These are phyloP conservation scores for Oligia latruncula DNA, from an alignment of 2,888 invertebrate species.

Conservation along the genomic window DNA sequence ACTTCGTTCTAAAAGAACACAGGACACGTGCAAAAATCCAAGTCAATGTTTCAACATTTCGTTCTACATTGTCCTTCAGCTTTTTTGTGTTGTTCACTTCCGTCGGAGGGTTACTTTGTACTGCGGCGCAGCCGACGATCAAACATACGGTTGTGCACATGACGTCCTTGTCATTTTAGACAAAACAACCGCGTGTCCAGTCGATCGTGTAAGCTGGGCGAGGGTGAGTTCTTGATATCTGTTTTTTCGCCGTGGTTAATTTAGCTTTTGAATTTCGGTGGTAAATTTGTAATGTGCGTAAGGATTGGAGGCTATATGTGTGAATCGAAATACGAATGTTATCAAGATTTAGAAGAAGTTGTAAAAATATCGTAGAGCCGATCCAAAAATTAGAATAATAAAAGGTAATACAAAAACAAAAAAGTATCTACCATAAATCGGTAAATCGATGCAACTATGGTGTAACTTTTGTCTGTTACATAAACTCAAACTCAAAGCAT, in stretches of 20 bases:
- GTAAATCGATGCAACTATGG: background rate
- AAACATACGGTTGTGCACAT: conserved; percentile 36
- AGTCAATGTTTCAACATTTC: background rate
- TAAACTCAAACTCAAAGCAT: background rate
- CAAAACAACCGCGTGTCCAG: conserved; percentile 36
- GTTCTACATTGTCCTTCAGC: background rate
- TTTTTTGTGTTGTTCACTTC: background rate
- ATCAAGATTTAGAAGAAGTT: background rate
- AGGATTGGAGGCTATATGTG: background rate
- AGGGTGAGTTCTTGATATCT: background rate
- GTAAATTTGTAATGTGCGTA: background rate
- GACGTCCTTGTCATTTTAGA: conserved; percentile 41
- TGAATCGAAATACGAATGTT: background rate
- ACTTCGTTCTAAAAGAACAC: background rate
- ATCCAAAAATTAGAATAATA: background rate
- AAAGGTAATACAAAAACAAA: background rate
- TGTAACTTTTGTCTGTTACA: background rate
- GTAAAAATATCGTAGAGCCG: background rate
- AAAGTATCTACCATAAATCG: background rate
- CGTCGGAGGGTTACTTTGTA: conserved; percentile 38
- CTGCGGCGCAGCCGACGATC: conserved; percentile 13
- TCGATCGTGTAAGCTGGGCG: background rate
- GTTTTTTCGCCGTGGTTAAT: background rate
- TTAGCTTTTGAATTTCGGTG: background rate
- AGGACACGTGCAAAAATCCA: background rate